These are phyloP conservation scores for Varroa destructor DNA, from an alignment of 1,140 invertebrate species.

Conservation along the genomic window DNA sequence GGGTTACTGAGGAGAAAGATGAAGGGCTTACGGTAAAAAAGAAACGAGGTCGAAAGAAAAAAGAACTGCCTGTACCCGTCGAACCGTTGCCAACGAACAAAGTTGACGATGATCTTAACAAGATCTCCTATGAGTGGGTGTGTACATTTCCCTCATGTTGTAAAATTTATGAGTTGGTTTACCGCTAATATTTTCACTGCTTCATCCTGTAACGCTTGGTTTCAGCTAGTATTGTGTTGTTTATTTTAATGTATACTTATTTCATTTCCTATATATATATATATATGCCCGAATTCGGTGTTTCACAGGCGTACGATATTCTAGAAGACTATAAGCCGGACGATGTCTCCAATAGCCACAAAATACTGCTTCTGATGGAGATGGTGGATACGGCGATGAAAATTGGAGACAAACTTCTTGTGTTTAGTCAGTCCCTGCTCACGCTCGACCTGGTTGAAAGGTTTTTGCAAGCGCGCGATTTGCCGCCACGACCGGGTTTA, in stretches of 20 bases:
- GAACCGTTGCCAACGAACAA: background rate
- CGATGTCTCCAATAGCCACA: constrained; percentile 80
- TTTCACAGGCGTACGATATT: constrained; percentile 58
- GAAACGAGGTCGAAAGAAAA: constrained; percentile 31
- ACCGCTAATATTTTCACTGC: too few species aligned
- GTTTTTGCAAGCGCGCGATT: constrained; percentile 63
- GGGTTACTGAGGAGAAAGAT: constrained; percentile 29
- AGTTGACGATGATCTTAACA: constrained; percentile 32
- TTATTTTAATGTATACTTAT: constrained; percentile 30
- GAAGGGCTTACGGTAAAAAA: constrained; percentile 14
- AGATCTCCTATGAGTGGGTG: constrained; percentile 43
- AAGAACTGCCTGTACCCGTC: constrained; percentile 30
- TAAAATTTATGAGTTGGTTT: too few species aligned
- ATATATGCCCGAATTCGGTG: constrained; percentile 19
- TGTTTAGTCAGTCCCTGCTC: constrained; percentile 91
- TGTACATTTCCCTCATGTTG: background rate
- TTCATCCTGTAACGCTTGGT: background rate
- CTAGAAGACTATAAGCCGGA: constrained; percentile 75
- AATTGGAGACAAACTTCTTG: constrained; percentile 74
- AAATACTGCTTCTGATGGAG: constrained; percentile 85
- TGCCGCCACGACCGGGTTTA: constrained; percentile 51
- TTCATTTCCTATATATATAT: constrained; percentile 16
- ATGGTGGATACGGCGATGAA: constrained; percentile 76
- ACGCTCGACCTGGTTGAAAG: constrained; percentile 94
- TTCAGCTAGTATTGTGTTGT: constrained; percentile 30